Evolutionary conservation across 2,113 vertebrate genomes (phyloP), one percentile per base, ranked within the genome.

Genomic region (Microcebus tavaratra): DNA sequence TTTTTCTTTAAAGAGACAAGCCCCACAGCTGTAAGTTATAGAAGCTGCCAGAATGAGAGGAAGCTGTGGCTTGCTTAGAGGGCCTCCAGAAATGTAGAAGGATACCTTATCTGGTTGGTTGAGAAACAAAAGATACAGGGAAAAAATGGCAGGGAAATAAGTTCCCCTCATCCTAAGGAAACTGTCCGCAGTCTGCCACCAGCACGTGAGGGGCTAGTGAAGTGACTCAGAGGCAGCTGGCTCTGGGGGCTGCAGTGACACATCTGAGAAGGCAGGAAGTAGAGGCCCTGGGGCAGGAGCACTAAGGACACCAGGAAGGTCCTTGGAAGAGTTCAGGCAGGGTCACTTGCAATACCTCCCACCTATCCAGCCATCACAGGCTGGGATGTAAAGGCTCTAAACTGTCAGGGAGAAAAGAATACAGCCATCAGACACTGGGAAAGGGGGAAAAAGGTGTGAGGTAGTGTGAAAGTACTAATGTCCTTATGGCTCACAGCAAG

Each of bases 1-100:
- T 90, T 81, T 97, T 68, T 97, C 59, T 80, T 93, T 86, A 81
- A 84, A 79, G 61, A 81, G 57, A 78, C 45, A 95, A 87, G 18
- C 18, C 81, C 27, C 18, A 15, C 12, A 59, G 31, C 59, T 87
- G 50, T 68, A 23, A 93, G 79, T 85, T 63, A 72, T 55, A 42
- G 53, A 95, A 92, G 61, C 25, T 83, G 5, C n/a, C 67, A 63
- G 91, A 82, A 93, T 86, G 45, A 53, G 85, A 89, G 50, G 59
- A 87, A 9, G 27, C 23, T 82, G n/a, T 29, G 80, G 23, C 8
- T 68, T 53, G 45, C 21, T 34, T 50, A 85, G 67, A 85, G 45
- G 34, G 61, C 8, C 14, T 75, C 50, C 59, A 42, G 57, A 82
- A 90, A 85, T 86, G 18, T 76, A 57, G 90, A 96, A 72, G n/a